A percentile compares a stretch with the other conserved stretches of the same genome.
These are phyloP conservation scores for Deroplatys truncata DNA, from an alignment of 2,888 invertebrate genomes.

Conservation along the genomic window DNA sequence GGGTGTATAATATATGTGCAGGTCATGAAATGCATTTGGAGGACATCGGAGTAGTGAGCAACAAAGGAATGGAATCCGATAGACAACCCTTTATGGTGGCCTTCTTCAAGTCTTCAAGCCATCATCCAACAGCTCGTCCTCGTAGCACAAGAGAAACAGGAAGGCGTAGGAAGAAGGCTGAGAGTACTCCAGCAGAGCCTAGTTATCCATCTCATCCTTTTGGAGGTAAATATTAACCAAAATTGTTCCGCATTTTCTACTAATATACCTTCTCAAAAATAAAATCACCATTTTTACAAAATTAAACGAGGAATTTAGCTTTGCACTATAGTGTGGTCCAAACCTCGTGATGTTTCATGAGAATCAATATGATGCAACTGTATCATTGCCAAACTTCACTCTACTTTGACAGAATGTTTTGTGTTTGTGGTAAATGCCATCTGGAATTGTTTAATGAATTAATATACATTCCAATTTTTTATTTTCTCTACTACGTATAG, in stretches of 20 bases:
- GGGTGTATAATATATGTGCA: conserved; percentile 39
- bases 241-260: neutral
- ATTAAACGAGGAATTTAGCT: too few relatives aligned
- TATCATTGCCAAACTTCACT: too few relatives aligned
- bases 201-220: conserved; percentile 2
- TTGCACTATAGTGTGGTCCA: too few relatives aligned
- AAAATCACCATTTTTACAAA: too few relatives aligned
- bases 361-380: too few relatives aligned
- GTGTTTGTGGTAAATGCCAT: too few relatives aligned
- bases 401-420: too few relatives aligned
- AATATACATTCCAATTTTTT: too few relatives aligned
- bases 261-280: too few relatives aligned
- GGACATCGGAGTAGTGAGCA: conserved; percentile 77
- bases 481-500: too few relatives aligned
- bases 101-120: conserved; percentile 68
- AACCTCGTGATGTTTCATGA: too few relatives aligned
- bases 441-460: too few relatives aligned
- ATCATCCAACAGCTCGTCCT: conserved; percentile 28
- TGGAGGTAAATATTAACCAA: neutral
- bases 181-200: neutral
- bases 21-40: conserved; percentile 79
- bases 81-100: conserved; percentile 82
- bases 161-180: conserved; percentile 6
- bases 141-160: conserved; percentile 19
- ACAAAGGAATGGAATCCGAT: conserved; percentile 56